Evolutionary conservation across 2,888 invertebrate species (phyloP).

Genomic region (Hypolimnas misippus): DNA sequence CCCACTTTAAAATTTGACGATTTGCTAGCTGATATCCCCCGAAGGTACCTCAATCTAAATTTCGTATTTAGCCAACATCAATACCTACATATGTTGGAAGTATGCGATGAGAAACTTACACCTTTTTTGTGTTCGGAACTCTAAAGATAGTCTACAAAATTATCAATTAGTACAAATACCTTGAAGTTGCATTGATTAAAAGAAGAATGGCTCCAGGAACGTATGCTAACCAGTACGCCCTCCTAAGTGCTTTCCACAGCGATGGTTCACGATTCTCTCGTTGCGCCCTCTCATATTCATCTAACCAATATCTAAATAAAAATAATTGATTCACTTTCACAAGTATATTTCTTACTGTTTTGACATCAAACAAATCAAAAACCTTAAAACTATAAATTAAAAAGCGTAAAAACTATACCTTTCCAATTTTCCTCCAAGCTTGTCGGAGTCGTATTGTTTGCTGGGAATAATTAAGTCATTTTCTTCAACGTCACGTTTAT

Average conservation of each 20-base stretch:
- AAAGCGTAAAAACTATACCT: constrained; percentile 72
- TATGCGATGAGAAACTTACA: too few species aligned
- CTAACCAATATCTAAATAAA: constrained; percentile 74
- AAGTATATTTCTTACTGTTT: background rate
- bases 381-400: constrained; percentile 50
- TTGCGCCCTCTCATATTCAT: constrained; percentile 76
- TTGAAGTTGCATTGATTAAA: constrained; percentile 76
- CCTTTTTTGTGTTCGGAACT: too few species aligned
- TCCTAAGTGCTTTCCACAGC: constrained; percentile 80
- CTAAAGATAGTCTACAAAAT: background rate
- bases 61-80: too few species aligned
- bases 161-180: constrained; percentile 57
- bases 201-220: constrained; percentile 83
- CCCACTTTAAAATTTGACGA: too few species aligned
- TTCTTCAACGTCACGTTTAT: constrained; percentile 84
- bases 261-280: constrained; percentile 80
- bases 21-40: too few species aligned
- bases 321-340: background rate
- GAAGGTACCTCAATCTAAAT: too few species aligned
- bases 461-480: constrained; percentile 86
- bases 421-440: constrained; percentile 85
- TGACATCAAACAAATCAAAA: background rate
- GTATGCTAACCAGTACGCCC: constrained; percentile 83
- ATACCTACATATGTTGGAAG: too few species aligned
- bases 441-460: constrained; percentile 84